Evolutionary conservation across 1,140 invertebrate genomes (phyloP).

Genomic region (Bombus pascuorum): DNA sequence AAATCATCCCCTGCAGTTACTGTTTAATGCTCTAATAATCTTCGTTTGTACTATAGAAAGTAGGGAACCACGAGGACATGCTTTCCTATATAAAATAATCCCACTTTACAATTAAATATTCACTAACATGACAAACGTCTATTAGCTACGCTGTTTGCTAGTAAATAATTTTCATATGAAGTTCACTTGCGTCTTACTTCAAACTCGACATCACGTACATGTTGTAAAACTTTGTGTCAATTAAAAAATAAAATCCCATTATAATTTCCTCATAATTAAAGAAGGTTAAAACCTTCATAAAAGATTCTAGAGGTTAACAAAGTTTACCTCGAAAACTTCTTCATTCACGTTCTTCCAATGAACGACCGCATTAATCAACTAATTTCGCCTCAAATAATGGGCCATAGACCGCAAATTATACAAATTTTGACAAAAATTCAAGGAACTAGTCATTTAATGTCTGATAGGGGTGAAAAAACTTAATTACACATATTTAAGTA

Average conservation of each 20-base stretch:
- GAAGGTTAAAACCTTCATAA: no score
- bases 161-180: not conserved
- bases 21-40: not conserved
- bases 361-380: not conserved
- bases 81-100: not conserved
- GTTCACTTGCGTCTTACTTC: no score
- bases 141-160: not conserved
- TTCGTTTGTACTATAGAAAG: not conserved
- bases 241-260: no score
- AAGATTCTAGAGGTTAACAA: no score
- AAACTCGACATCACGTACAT: no score
- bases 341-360: not conserved
- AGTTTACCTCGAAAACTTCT: no score
- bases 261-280: no score
- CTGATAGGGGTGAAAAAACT: not conserved
- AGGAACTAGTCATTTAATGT: not conserved
- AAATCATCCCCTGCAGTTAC: not conserved
- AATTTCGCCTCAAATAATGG: not conserved
- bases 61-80: no score
- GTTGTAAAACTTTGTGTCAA: no score
- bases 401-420: not conserved
- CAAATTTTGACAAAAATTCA: not conserved
- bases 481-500: not conserved
- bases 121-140: not conserved
- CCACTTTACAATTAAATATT: not conserved